Conservation (phyloP, 2,888 invertebrate genomes). For the Cheilosia grossa region DNA sequence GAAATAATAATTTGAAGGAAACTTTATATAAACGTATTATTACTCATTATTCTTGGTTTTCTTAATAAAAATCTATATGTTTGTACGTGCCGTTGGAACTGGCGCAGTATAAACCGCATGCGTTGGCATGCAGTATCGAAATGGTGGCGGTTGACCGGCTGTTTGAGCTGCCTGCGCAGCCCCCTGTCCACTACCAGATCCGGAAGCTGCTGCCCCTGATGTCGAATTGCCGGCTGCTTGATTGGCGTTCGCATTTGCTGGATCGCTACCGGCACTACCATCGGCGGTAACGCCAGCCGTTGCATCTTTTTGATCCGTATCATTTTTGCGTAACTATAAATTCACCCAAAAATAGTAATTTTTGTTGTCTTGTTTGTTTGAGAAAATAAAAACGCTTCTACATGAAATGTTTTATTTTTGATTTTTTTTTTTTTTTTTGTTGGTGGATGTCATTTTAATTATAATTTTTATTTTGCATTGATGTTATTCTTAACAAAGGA, state of each 20-base stretch:
- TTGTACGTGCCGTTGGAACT: slow-evolving; percentile 86
- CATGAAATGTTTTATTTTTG: slow-evolving; percentile 33
- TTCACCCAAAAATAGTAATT: slow-evolving; percentile 64
- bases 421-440: background rate
- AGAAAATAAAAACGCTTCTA: slow-evolving; percentile 27
- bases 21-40: slow-evolving; percentile 16
- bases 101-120: slow-evolving; percentile 86
- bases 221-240: slow-evolving; percentile 52
- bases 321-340: slow-evolving; percentile 80
- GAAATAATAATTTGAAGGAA: slow-evolving; percentile 26
- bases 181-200: slow-evolving; percentile 78
- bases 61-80: slow-evolving; percentile 27
- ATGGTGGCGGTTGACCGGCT: slow-evolving; percentile 81
- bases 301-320: slow-evolving; percentile 76
- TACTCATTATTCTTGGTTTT: slow-evolving; percentile 31
- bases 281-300: slow-evolving; percentile 64
- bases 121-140: slow-evolving; percentile 86
- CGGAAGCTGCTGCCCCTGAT: slow-evolving; percentile 78
- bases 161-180: slow-evolving; percentile 58
- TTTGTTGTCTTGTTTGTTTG: slow-evolving; percentile 34
- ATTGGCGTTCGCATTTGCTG: slow-evolving; percentile 58
- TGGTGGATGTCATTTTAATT: background rate
- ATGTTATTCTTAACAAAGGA: slow-evolving; percentile 13
- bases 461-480: background rate
- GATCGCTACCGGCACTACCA: slow-evolving; percentile 49